A percentile compares a stretch with the other conserved stretches of the same genome.
Evolutionary conservation across 1,140 invertebrate species (phyloP).

Genomic region (Leptinotarsa defecta): DNA sequence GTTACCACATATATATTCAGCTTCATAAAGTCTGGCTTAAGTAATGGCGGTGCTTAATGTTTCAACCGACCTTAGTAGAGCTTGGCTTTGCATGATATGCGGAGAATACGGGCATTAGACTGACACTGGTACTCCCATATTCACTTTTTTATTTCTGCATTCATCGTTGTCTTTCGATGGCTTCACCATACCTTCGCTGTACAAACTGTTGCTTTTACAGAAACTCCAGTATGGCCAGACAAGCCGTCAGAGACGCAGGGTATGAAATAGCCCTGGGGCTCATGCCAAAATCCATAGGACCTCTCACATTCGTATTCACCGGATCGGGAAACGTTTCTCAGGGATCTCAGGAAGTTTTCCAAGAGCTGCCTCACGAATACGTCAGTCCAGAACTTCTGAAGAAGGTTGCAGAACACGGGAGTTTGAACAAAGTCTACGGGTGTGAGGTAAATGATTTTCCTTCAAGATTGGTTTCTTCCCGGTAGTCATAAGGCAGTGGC

Average conservation of each 20-base stretch:
- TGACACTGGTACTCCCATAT: too few species aligned
- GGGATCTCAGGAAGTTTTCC: constrained; percentile 97
- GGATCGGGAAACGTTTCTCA: constrained; percentile 86
- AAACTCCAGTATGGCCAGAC: constrained; percentile 95
- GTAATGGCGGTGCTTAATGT: too few species aligned
- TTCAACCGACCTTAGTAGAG: too few species aligned
- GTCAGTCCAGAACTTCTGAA: constrained; percentile 92
- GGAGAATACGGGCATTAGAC: too few species aligned
- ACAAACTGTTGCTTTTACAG: constrained; percentile 80
- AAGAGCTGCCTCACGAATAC: constrained; percentile 96
- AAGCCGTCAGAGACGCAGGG: constrained; percentile 95
- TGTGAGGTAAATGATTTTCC: constrained; percentile 73
- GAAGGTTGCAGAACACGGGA: constrained; percentile 95
- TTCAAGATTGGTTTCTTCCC: too few species aligned
- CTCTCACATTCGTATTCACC: constrained; percentile 97
- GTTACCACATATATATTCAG: too few species aligned
- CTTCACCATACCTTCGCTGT: too few species aligned
- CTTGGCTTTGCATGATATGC: too few species aligned
- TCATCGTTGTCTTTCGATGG: too few species aligned
- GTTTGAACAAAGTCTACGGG: constrained; percentile 85
- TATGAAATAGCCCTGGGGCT: constrained; percentile 97
- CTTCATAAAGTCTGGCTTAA: too few species aligned
- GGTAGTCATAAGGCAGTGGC: too few species aligned
- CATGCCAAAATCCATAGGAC: constrained; percentile 98
- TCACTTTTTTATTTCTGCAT: too few species aligned